phyloP scores from a whole-genome alignment of 2,888 invertebrate genomes.

The Venusia cambrica region DNA sequence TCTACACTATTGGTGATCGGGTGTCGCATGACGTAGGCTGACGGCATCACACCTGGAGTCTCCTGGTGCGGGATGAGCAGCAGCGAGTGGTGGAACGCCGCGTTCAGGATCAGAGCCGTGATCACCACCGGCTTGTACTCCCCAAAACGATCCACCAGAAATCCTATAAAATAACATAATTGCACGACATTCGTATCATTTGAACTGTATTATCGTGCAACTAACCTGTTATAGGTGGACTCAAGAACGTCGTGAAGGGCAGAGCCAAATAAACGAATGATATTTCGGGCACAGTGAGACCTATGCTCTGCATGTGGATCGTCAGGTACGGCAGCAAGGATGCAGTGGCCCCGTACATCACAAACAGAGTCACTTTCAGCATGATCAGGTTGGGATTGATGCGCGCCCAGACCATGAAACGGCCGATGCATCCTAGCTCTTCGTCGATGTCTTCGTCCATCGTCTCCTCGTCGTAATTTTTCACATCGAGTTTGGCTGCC shows the following conservation, averaged over 20 bases:
- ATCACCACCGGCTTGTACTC: conserved; percentile 92
- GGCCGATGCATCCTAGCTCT: conserved; percentile 60
- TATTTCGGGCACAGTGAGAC: conserved; percentile 91
- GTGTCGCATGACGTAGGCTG: conserved; percentile 88
- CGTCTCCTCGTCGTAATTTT: conserved; percentile 69
- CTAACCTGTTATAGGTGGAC: conserved; percentile 90
- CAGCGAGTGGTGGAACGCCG: conserved; percentile 89
- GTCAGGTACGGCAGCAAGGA: conserved; percentile 92
- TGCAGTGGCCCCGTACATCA: conserved; percentile 92
- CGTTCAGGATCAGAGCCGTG: conserved; percentile 87
- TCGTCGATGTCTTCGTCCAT: conserved; percentile 72
- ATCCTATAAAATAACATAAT: conserved; percentile 86
- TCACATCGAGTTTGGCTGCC: conserved; percentile 68
- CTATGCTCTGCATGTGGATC: conserved; percentile 95
- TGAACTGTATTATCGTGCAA: conserved; percentile 21
- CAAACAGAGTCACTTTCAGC: conserved; percentile 90
- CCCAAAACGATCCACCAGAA: conserved; percentile 92
- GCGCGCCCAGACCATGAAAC: conserved; percentile 71
- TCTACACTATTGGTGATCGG: conserved; percentile 86
- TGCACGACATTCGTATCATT: too few relatives aligned
- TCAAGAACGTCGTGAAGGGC: conserved; percentile 92
- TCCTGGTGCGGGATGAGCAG: conserved; percentile 90
- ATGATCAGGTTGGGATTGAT: conserved; percentile 90
- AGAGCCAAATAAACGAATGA: conserved; percentile 92
- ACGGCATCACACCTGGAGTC: conserved; percentile 87